These are phyloP conservation scores for Caenorhabditis brenneri DNA, from an alignment of 1,140 invertebrate genomes.

Conservation along the genomic window DNA sequence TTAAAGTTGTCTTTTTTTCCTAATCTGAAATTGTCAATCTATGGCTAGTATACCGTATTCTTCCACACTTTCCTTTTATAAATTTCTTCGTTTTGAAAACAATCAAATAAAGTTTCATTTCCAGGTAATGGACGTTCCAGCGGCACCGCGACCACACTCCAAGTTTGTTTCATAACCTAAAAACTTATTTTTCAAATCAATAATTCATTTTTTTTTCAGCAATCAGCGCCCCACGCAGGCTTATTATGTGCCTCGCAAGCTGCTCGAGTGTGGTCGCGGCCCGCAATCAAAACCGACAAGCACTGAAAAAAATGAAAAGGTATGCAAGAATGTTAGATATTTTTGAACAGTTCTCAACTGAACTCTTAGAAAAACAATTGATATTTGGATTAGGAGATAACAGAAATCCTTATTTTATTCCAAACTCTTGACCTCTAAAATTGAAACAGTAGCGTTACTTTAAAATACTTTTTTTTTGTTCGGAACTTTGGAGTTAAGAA, in stretches of 20 bases:
- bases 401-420: no score
- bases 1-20: not conserved
- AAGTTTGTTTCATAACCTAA: not conserved
- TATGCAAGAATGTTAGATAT: no score
- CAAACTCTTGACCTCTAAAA: no score
- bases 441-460: no score
- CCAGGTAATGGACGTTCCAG: conserved; percentile 45
- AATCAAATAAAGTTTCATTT: not conserved
- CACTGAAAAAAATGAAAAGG: conserved; percentile 36
- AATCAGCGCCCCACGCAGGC: conserved; percentile 44
- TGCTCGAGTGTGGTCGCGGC: conserved; percentile 45
- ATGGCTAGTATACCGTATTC: no score
- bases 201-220: conserved; percentile 17
- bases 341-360: no score
- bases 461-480: no score
- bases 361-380: no score
- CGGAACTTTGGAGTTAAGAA: no score
- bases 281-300: conserved; percentile 34
- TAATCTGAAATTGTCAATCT: no score
- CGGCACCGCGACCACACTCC: conserved; percentile 42
- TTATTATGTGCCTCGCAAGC: conserved; percentile 40
- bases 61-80: not conserved
- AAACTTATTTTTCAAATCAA: not conserved
- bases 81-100: not conserved
- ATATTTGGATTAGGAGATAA: no score